Base-by-base conservation (phyloP, 1,140 invertebrate genomes). In the Ceratosolen solmsi region DNA sequence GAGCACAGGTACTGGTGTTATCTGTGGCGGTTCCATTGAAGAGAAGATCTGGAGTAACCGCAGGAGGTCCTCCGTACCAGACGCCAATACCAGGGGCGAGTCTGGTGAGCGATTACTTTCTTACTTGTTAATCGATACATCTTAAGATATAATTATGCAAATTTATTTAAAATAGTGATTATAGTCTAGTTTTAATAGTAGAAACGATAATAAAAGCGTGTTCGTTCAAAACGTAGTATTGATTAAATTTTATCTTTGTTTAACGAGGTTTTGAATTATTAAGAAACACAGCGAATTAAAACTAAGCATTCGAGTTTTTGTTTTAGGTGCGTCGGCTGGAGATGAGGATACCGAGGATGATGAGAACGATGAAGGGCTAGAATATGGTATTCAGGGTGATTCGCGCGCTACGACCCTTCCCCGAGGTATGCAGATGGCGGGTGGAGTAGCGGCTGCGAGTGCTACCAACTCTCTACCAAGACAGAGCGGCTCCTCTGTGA, bases 381-480 rank as follows among this genome's bases (percentile, higher is more conserved):
- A 91, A 63, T 54, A 79, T 25, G 70, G 38, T 17, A 20, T 17
- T 0, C 87, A 91, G 9, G 89, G 87, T 0, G 90, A 92, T 82
- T 85, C 91, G 0, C 88, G 92, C 5, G 92, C 92, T 0, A 94
- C 94, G 22, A 95, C 94, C 0, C 86, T 95, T 63, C 95, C 94
- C 0, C 91, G 94, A 49, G 95, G 94, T 82, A 89, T 95, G 49
- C 94, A 94, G 70, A 90, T 92, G 4, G 92, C 91, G 4, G 90
- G 92, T 17, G 90, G 89, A 0, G 87, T 89, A 60, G 94, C 94
- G 3, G 22, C 36, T 9, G 20, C 30, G n/a, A 84, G 84, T 75
- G 76, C 86, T 0, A 96, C 96, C 0, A 96, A 96, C 84, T 96
- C 95, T 0, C 88, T 96, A 56, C 96, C 95, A 2, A 93, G 94